phyloP scores from a whole-genome alignment of 92 coral and sea anemone species.

The Porites cylindrica region DNA sequence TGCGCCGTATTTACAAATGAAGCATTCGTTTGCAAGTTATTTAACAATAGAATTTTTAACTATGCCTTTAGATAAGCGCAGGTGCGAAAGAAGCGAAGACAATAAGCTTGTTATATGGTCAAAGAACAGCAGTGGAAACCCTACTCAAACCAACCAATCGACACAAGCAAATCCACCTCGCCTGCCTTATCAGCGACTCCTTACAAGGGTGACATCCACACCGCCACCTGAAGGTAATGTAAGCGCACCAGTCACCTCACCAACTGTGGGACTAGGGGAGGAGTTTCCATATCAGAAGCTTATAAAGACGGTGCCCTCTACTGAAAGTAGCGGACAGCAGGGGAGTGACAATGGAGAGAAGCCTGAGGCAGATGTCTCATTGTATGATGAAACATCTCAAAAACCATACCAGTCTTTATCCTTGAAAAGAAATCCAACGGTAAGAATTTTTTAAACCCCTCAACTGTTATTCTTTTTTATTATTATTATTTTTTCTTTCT shows the following conservation, averaged over 20 bases:
- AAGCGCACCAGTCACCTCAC: background rate
- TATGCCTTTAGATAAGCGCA: constrained; percentile 7
- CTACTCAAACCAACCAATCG: constrained; percentile 5
- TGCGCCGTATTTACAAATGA: too few species aligned
- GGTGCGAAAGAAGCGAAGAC: constrained; percentile 37
- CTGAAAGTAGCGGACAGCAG: background rate
- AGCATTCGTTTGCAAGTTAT: background rate
- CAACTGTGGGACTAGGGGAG: background rate
- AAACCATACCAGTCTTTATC: constrained; percentile 33
- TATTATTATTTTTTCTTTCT: too few species aligned
- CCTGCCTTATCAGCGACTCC: constrained; percentile 48
- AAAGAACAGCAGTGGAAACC: background rate
- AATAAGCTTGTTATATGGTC: constrained; percentile 53
- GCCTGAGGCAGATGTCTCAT: background rate
- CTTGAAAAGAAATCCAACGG: constrained; percentile 23
- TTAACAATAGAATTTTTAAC: background rate
- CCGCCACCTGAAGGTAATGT: constrained; percentile 7
- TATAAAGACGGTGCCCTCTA: background rate
- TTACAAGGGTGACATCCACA: constrained; percentile 28
- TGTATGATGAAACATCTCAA: background rate
- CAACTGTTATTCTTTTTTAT: too few species aligned
- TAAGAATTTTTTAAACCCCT: background rate
- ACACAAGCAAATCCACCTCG: constrained; percentile 1
- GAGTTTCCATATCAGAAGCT: constrained; percentile 38
- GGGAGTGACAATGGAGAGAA: background rate